phyloP scores from a whole-genome alignment of 2,113 vertebrate species.

The Grammomys dolichurus region DNA sequence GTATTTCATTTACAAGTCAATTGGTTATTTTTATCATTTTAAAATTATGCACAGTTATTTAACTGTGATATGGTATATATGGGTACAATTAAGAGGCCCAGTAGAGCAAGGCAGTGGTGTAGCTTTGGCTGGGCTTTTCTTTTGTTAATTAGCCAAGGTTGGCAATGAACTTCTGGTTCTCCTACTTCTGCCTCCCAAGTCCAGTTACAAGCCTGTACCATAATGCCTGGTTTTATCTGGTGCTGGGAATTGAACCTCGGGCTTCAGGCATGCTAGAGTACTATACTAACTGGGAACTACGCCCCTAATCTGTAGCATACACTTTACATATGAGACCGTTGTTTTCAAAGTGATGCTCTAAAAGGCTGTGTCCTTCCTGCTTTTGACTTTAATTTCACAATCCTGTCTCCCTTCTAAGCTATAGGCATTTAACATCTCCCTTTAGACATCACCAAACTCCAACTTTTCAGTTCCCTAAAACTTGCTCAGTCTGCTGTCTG shows the following conservation, averaged over 20 bases:
- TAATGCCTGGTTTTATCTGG: neutral
- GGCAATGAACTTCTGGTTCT: neutral
- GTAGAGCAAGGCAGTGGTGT: neutral
- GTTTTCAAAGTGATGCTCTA: constrained; percentile 34
- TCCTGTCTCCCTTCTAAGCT: neutral
- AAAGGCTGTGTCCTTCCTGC: neutral
- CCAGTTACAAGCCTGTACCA: neutral
- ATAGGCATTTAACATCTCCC: neutral
- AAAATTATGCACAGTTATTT: constrained; percentile 39
- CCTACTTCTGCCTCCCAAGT: neutral
- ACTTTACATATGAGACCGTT: constrained; percentile 1
- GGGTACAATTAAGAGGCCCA: constrained; percentile 51
- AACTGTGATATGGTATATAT: constrained; percentile 17
- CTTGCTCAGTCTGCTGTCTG: neutral
- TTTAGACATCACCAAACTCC: neutral
- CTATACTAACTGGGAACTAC: neutral
- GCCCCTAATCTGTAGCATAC: neutral
- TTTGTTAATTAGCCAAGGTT: neutral
- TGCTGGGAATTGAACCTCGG: neutral
- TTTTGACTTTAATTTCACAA: constrained; percentile 15
- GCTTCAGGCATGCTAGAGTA: neutral
- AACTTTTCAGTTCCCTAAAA: constrained; percentile 1
- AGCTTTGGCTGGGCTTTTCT: neutral
- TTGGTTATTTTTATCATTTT: neutral
- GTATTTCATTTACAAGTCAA: constrained; percentile 25